phyloP scores from a whole-genome alignment of 2,797 vertebrate genomes.

The Artibeus lituratus region DNA sequence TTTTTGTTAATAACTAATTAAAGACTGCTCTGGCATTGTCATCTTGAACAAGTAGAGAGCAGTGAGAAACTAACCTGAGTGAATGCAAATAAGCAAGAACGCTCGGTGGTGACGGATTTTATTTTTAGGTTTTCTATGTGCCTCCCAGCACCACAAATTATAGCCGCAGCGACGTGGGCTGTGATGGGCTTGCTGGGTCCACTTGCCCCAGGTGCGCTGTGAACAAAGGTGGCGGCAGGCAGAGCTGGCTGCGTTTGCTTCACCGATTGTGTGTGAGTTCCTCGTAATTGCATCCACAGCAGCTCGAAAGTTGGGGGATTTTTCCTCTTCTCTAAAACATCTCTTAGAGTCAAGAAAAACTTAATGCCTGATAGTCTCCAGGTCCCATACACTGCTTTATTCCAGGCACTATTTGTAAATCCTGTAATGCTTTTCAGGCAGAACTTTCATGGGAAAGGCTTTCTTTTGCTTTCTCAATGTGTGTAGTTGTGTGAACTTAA shows the following conservation, averaged over 20 bases:
- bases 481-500: not conserved
- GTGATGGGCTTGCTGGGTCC: not conserved
- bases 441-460: not conserved
- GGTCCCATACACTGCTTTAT: not conserved
- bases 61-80: not conserved
- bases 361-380: not conserved
- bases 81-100: not conserved
- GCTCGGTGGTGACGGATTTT: not conserved
- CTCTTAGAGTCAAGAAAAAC: not conserved
- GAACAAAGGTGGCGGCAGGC: not conserved
- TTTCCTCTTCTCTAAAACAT: conserved; percentile 3
- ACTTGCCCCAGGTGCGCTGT: not conserved
- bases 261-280: accelerated
- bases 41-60: not conserved
- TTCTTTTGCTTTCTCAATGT: not conserved
- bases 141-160: not conserved
- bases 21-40: not conserved
- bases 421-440: not conserved
- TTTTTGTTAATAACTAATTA: conserved; percentile 52
- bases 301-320: not conserved
- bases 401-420: not conserved
- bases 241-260: not conserved
- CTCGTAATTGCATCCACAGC: not conserved
- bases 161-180: not conserved
- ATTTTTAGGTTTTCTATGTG: conserved; percentile 5